Conservation (phyloP, 2,797 vertebrate species). For the Perodicticus potto region DNA sequence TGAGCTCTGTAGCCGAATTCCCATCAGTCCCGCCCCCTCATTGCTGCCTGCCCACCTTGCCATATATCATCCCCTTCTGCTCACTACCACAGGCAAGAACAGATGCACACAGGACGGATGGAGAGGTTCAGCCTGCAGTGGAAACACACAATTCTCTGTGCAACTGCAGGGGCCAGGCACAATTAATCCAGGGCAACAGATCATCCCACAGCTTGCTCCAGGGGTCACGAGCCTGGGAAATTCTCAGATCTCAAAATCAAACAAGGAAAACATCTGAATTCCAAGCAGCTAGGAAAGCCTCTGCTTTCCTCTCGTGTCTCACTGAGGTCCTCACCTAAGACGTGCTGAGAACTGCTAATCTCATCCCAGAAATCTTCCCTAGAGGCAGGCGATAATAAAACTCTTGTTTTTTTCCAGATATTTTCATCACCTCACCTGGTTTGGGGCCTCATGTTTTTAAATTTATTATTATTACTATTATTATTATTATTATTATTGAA, state of each 20-base stretch:
- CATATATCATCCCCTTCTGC: constrained; percentile 31
- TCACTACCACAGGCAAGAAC: constrained; percentile 45
- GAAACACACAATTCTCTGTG: not conserved
- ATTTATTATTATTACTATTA: too few species aligned
- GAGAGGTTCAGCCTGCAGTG: not conserved
- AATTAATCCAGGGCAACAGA: not conserved
- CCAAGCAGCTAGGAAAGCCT: not conserved
- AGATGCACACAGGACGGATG: not conserved
- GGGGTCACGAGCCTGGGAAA: not conserved
- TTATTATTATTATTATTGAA: not conserved
- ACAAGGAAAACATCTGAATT: constrained; percentile 27
- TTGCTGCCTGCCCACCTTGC: not conserved
- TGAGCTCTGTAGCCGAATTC: constrained; percentile 52
- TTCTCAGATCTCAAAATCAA: constrained; percentile 7
- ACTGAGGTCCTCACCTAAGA: not conserved
- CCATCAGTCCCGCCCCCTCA: not conserved
- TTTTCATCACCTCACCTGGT: not conserved
- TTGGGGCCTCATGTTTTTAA: not conserved
- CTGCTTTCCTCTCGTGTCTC: constrained; percentile 13
- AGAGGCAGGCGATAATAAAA: constrained; percentile 22
- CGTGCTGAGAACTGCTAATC: not conserved
- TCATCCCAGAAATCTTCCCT: not conserved
- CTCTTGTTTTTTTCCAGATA: not conserved
- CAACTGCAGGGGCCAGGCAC: not conserved
- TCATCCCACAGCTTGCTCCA: constrained; percentile 17